These are phyloP conservation scores for Hemichromis elongatus DNA, from an alignment of 2,113 vertebrate genomes.

Conservation along the genomic window DNA sequence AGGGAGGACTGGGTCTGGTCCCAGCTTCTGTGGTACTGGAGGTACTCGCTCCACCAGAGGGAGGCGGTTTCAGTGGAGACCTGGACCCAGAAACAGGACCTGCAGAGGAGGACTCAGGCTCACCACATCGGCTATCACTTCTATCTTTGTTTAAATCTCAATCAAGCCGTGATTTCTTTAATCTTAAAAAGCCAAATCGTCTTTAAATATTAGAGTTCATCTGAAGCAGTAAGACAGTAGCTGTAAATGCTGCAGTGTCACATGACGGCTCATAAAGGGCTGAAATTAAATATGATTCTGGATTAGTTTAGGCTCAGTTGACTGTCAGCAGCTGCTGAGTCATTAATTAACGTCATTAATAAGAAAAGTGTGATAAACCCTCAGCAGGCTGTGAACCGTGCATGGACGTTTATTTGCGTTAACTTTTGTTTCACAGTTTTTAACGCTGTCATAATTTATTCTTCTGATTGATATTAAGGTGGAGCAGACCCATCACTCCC, in stretches of 20 bases:
- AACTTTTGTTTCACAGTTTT: background rate
- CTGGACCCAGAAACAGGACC: slow-evolving; percentile 23
- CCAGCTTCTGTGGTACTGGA: background rate
- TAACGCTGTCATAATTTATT: background rate
- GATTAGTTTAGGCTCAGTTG: background rate
- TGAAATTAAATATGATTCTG: background rate
- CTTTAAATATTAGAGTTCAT: accelerated
- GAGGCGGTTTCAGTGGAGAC: background rate
- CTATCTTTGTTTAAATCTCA: background rate
- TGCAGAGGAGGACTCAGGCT: background rate
- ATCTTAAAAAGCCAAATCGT: background rate
- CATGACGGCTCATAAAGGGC: accelerated
- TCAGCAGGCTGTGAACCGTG: background rate
- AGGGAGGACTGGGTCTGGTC: background rate
- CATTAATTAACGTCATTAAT: background rate
- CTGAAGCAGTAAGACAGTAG: background rate
- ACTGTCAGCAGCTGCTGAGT: background rate
- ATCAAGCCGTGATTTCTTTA: background rate
- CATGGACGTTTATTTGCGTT: background rate
- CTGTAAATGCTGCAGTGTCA: background rate
- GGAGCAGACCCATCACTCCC: background rate
- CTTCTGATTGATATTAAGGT: background rate
- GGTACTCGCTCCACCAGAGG: background rate
- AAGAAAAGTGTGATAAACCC: too few species aligned
- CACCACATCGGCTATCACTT: background rate